phyloP scores from a whole-genome alignment of 2,113 vertebrate genomes.

The Chrysemys picta region DNA sequence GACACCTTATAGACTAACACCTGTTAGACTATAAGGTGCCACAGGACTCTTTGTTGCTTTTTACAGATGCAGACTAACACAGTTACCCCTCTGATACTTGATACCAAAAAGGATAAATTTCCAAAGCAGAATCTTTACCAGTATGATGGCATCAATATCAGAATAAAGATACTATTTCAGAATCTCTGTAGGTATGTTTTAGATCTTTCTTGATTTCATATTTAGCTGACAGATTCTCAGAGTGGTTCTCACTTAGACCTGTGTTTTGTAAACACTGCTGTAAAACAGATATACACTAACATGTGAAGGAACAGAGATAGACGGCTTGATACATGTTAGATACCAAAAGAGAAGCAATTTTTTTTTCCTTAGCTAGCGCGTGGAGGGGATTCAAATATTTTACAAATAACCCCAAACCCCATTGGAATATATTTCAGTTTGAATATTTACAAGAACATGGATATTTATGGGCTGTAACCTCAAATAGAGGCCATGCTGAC shows the following conservation, averaged over 20 bases:
- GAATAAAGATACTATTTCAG: background rate
- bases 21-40: too few species aligned
- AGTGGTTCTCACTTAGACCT: background rate
- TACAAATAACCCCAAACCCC: background rate
- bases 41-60: too few species aligned
- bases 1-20: too few species aligned
- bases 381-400: fast-evolving
- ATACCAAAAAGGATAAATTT: background rate
- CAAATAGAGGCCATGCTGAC: fast-evolving
- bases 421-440: background rate
- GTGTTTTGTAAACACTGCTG: background rate
- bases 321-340: background rate
- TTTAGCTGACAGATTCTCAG: background rate
- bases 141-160: background rate
- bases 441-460: background rate
- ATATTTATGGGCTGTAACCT: background rate
- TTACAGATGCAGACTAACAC: too few species aligned
- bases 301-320: background rate
- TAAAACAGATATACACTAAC: background rate
- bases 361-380: fast-evolving
- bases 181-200: background rate
- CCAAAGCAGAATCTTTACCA: background rate
- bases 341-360: background rate
- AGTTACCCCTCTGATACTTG: too few species aligned
- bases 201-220: background rate